Evolutionary conservation across 2,888 invertebrate genomes (phyloP).

Genomic region (Uropetala carovei): DNA sequence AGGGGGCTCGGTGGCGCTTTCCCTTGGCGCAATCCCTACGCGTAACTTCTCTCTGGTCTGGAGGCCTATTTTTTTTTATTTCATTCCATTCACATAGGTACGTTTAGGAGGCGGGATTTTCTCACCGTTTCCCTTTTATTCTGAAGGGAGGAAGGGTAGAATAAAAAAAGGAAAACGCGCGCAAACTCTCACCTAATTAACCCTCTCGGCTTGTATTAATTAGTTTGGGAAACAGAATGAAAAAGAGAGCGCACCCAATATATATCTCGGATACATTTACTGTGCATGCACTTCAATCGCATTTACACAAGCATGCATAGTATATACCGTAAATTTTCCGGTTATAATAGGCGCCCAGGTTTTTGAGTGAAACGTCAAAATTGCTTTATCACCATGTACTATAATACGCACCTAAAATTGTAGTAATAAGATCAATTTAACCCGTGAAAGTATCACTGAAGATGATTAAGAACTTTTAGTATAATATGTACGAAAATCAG

Average conservation of each 20-base stretch:
- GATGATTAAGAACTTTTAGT: too few species aligned
- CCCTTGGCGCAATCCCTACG: not conserved
- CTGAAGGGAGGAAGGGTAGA: not conserved
- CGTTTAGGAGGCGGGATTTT: conserved; percentile 13
- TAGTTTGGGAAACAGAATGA: not conserved
- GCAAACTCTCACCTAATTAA: not conserved
- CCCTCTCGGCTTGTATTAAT: not conserved
- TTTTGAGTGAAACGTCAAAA: too few species aligned
- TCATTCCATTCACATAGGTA: not conserved
- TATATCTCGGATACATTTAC: too few species aligned
- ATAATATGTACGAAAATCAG: too few species aligned
- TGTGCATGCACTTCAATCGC: too few species aligned
- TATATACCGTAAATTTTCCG: too few species aligned
- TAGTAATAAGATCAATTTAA: too few species aligned
- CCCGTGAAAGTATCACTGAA: too few species aligned
- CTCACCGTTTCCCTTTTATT: not conserved
- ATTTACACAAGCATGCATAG: too few species aligned
- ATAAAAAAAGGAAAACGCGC: conserved; percentile 6
- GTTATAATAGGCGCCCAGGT: too few species aligned
- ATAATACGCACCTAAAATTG: too few species aligned
- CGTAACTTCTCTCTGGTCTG: not conserved
- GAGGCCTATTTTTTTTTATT: not conserved
- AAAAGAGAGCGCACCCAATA: not conserved
- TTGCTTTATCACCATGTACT: too few species aligned
- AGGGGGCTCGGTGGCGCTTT: not conserved